Percentiles rank a stretch among this genome's conserved stretches.
phyloP scores from a whole-genome alignment of 2,797 vertebrate species.

The Chloroceryle inda region DNA sequence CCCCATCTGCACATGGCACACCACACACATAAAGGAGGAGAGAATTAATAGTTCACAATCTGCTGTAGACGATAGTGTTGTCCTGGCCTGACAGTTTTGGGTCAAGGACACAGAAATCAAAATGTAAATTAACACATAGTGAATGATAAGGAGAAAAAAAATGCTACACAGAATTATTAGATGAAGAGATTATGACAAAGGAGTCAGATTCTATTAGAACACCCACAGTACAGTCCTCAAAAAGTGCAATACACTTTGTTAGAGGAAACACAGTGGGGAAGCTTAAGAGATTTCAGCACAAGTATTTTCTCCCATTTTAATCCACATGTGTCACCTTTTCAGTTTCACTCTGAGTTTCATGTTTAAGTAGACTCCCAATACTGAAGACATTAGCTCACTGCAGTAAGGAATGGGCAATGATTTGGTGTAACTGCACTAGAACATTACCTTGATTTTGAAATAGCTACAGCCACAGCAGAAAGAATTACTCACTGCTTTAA shows the following conservation, averaged over 20 bases:
- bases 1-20: neutral
- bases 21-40: neutral
- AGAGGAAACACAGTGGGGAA: neutral
- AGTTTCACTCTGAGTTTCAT: neutral
- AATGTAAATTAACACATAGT: constrained; percentile 46
- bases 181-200: constrained; percentile 26
- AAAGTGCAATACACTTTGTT: neutral
- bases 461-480: too few relatives aligned
- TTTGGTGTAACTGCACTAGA: too few relatives aligned
- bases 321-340: neutral
- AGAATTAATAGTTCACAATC: constrained; percentile 38
- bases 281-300: neutral
- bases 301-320: neutral
- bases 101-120: constrained; percentile 65
- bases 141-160: neutral
- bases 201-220: constrained; percentile 46
- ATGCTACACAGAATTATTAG: neutral
- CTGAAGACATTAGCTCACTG: neutral
- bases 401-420: too few relatives aligned
- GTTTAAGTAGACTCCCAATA: neutral
- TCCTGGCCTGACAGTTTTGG: constrained; percentile 40
- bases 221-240: neutral
- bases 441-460: too few relatives aligned
- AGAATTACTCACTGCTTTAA: too few relatives aligned
- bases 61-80: neutral